Evolutionary conservation across 2,888 invertebrate species (phyloP), one percentile per base, ranked within the genome.

Genomic region (Girardia tigrina): DNA sequence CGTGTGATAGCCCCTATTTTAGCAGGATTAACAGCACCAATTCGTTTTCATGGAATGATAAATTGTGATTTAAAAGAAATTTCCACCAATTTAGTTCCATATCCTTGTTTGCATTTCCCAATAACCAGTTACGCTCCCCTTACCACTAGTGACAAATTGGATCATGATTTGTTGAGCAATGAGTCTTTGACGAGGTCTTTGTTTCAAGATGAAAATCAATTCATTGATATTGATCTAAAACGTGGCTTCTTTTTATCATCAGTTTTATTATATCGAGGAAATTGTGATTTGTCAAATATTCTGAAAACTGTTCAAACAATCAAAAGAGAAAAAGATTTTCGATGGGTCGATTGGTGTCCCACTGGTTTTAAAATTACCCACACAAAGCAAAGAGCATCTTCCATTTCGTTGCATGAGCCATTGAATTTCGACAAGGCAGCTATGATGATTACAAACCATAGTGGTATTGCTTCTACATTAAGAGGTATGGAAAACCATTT

Each of bases 301-400:
- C 56, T 56, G 4, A 78, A 81, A 26, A 81, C 83, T 16, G 83
- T 83, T 36, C 26, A 75, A 6, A 79, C 81, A 4, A 77, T 79
- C 6, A 81, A 83, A 74, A 83, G 82, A 76, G 81, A 79, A 29
- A 79, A 78, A 72, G 56, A 79, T 1, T 80, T 80, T 70, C 80
- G 79, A 28, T 80, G 80, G 74, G 79, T 79, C 16, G 78, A 79
- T 36, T 78, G 78, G 78, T 89, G 89, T 80, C 90, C 90, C 0
- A 89, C 90, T 0, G 78, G 78, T 1, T 76, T 77, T 6, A 76
- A 82, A 81, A 86, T 87, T 72, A 90, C 90, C 20, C 56, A 56
- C 23, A 56, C 56, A 4, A 23, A 20, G 4, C 56, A 56, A 16
- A 4, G 56, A 56, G 56, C 56, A n/a, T 56, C 20, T 56, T 56